Base-by-base conservation (phyloP, 1,140 invertebrate genomes). In the Maconellicoccus hirsutus region DNA sequence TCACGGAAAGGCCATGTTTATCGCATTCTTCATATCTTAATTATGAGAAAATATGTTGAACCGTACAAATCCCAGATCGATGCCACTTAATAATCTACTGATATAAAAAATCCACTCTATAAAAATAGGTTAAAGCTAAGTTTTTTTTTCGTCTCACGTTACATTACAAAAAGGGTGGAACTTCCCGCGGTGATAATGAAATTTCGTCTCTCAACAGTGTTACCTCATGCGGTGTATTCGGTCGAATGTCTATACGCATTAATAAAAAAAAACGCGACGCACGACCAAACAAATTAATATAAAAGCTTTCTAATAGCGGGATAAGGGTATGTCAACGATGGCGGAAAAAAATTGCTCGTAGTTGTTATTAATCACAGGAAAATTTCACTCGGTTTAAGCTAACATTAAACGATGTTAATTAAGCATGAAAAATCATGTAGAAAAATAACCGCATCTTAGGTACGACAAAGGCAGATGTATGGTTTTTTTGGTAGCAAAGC, bases 231-330 rank as follows among this genome's bases (percentile, higher is more conserved):
- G 42, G 42, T 19, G 42, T 52, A 16, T 19, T 52, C n/a, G n/a
- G 42, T 33, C 29, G 29, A 52, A 19, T 19, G 42, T 52, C 42
- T 52, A 52, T 33, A 33, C 29, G 29, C 29, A 33, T 33, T 33
- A 33, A 33, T 33, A 33, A 33, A 33, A 12, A 12, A 33, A 12
- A 3, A 6, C 29, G 29, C 3, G 3, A 12, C 42, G n/a, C 10
- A 52, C 42, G 42, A 19, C 42, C 42, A 52, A 52, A 52, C n/a
- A 52, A 52, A 52, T 52, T 52, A 52, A 52, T 52, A 52, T 52
- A 14, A 33, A 33, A 52, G 42, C 42, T 52, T 52, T 52, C n/a
- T 19, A 52, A 52, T 19, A 2, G 42, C n/a, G 42, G 10, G 10
- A 52, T 14, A 19, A 6, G 12, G 33, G 14, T 7, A 38, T 52